Base-by-base conservation (phyloP, 2,113 vertebrate genomes). In the Natator depressus region DNA sequence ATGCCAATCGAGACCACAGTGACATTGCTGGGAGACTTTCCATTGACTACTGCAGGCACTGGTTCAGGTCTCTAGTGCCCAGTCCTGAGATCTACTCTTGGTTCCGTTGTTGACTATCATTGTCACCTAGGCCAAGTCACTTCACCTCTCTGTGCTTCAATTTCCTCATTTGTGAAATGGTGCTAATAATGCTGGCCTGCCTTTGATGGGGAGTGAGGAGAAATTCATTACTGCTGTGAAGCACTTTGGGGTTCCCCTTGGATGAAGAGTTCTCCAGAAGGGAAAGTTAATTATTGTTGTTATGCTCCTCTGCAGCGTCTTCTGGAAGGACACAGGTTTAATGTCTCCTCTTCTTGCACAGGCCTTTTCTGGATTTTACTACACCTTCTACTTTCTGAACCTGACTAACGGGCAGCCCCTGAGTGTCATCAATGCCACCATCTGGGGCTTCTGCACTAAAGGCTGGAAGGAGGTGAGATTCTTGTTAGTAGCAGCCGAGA, bases 351-450 rank as follows among this genome's bases (percentile, higher is more conserved):
- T 49, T 84, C 17, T 2, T 16, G 50, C 24, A 1, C 83, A 99
- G 99, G 99, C 99, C 9, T 99, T 99, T 0, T 97, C 99, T 83
- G 98, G 95, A 35, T 99, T 99, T 96, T 99, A 98, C 90, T 97
- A 99, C 87, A 98, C 98, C 27, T 98, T 99, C 96, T 27, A 49
- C 81, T 99, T 99, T 93, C 97, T 99, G 89, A 99, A 99, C 85
- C 97, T 99, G 94, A 98, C 98, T 6, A 93, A 27, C 6, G 95
- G 97, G 82, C 94, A 97, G 57, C 75, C 98, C 2, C 95, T 99
- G 85, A 78, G 25, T 4, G 38, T 59, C 0, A 94, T 94, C 76
- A 98, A 97, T 8, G 29, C 91, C 80, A 98, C 98, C 0, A 4
- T 99, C 51, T 91, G 97, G 93, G 82, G 92, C 17, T 98, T 98